A percentile compares a stretch with the other conserved stretches of the same genome.
Conservation (phyloP, 2,113 vertebrate genomes). For the Triplophysa rosa region DNA sequence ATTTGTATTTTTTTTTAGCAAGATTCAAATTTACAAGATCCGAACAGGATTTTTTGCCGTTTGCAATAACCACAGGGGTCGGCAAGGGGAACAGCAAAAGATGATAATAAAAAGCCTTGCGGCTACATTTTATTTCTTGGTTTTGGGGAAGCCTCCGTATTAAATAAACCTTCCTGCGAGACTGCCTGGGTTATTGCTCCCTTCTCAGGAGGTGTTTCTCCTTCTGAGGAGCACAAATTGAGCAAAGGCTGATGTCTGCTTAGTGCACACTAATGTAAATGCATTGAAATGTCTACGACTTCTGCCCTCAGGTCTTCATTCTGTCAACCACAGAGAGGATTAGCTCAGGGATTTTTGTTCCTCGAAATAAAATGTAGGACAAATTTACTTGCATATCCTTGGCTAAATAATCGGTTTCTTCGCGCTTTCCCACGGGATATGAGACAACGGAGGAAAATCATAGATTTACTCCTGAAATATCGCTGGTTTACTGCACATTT, state of each 20-base stretch:
- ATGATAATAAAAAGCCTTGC: slow-evolving; percentile 52
- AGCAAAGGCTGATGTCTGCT: slow-evolving; percentile 32
- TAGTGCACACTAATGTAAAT: slow-evolving; percentile 33
- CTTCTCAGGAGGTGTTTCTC: slow-evolving; percentile 30
- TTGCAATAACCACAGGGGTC: slow-evolving; percentile 20
- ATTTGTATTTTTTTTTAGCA: not conserved
- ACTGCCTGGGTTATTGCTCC: slow-evolving; percentile 48
- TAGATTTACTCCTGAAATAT: slow-evolving; percentile 29
- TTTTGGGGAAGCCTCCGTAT: slow-evolving; percentile 52
- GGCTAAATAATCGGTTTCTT: slow-evolving; percentile 39
- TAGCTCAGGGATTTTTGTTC: slow-evolving; percentile 45
- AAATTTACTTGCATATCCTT: slow-evolving; percentile 38
- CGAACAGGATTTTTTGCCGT: slow-evolving; percentile 22
- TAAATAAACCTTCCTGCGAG: slow-evolving; percentile 62
- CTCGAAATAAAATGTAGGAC: slow-evolving; percentile 41
- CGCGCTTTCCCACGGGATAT: slow-evolving; percentile 25
- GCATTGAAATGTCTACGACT: slow-evolving; percentile 16
- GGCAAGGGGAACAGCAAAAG: slow-evolving; percentile 38
- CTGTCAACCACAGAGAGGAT: slow-evolving; percentile 20
- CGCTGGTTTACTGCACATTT: slow-evolving; percentile 19
- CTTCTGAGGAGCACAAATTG: slow-evolving; percentile 34
- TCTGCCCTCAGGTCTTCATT: slow-evolving; percentile 10
- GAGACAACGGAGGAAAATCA: slow-evolving; percentile 13
- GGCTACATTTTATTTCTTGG: slow-evolving; percentile 54
- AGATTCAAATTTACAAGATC: not conserved